Evolutionary conservation across 2,888 invertebrate species (phyloP).

Genomic region (Diarsia dahlii): DNA sequence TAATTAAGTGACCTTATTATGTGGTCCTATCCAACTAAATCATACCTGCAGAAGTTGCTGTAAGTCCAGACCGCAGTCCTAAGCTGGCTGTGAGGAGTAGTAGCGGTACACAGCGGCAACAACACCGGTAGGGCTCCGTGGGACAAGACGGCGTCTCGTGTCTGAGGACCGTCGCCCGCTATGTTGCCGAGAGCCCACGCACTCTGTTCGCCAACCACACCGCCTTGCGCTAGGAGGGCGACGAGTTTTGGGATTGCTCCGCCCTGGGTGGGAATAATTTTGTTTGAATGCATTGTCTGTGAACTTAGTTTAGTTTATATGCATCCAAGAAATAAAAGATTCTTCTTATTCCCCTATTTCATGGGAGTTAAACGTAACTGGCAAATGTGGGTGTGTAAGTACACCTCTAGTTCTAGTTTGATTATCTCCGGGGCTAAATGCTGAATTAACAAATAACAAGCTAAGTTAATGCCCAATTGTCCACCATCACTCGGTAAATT

Average conservation of each 20-base stretch:
- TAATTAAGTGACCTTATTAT: too few relatives aligned
- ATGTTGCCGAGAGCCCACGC: slow-evolving; percentile 99
- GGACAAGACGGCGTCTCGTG: slow-evolving; percentile 95
- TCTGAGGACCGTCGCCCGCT: slow-evolving; percentile 96
- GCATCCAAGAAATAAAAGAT: too few relatives aligned
- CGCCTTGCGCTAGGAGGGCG: slow-evolving; percentile 93
- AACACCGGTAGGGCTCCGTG: slow-evolving; percentile 93
- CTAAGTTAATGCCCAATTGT: too few relatives aligned
- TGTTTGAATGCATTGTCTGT: not conserved
- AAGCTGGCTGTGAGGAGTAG: slow-evolving; percentile 91
- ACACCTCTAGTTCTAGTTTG: too few relatives aligned
- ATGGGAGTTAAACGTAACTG: too few relatives aligned
- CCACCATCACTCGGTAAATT: too few relatives aligned
- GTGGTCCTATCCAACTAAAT: too few relatives aligned
- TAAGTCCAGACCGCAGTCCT: slow-evolving; percentile 98
- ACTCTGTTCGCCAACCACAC: slow-evolving; percentile 97
- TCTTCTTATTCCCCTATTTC: too few relatives aligned
- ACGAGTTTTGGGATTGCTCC: slow-evolving; percentile 97
- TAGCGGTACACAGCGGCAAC: slow-evolving; percentile 89
- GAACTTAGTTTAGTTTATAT: not conserved
- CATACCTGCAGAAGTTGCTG: slow-evolving; percentile 95
- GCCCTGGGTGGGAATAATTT: slow-evolving; percentile 82
- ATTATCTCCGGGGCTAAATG: not conserved
- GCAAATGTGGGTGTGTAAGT: too few relatives aligned
- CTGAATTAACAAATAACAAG: too few relatives aligned